These are phyloP conservation scores for Temnopleurus reevesii DNA, from an alignment of 53 echinoderm and acorn worm genomes.

Conservation along the genomic window DNA sequence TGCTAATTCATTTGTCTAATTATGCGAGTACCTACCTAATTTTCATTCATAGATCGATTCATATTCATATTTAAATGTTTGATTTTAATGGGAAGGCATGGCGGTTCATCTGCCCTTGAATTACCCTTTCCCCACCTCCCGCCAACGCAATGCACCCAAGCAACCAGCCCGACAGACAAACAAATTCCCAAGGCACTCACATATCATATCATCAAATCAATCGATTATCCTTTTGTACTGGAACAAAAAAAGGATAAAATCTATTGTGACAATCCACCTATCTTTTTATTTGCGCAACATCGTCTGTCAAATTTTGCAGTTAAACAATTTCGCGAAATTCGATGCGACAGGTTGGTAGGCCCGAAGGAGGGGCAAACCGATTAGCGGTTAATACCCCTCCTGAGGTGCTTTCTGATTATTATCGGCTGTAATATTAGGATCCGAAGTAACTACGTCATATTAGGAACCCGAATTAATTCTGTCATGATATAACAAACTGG, in stretches of 20 bases:
- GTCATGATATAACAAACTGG: background rate
- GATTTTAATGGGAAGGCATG: too few relatives aligned
- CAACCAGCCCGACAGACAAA: background rate
- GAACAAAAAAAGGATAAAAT: background rate
- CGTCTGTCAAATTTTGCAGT: background rate
- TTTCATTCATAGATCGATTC: too few relatives aligned
- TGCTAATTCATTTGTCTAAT: too few relatives aligned
- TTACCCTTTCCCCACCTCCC: too few relatives aligned
- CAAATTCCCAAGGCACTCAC: background rate
- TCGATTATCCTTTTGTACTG: background rate
- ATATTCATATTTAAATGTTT: too few relatives aligned
- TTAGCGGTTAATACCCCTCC: constrained; percentile 12
- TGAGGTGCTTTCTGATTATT: background rate
- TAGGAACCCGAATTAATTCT: background rate
- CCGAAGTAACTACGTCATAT: constrained; percentile 6
- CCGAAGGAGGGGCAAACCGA: background rate
- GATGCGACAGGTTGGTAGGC: background rate
- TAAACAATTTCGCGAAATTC: background rate
- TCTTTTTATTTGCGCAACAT: background rate
- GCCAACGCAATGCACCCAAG: too few relatives aligned
- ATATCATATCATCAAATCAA: background rate
- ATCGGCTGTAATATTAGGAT: background rate
- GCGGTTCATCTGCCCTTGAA: too few relatives aligned
- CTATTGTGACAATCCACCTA: background rate
- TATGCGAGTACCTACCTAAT: too few relatives aligned